Conservation (phyloP, 2,113 vertebrate genomes). For the Carassius carassius region DNA sequence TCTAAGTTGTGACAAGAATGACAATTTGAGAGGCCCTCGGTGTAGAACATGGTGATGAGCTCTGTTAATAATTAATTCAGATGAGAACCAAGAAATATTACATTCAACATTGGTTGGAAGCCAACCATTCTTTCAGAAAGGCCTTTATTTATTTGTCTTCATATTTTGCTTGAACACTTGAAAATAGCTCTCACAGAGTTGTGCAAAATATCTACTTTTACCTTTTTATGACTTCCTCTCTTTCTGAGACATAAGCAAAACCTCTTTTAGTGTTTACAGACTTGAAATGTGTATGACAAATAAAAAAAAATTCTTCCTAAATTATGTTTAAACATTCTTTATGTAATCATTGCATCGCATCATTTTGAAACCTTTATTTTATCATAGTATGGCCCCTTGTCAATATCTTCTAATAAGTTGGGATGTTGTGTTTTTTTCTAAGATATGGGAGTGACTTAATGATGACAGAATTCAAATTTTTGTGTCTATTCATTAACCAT, state of each 20-base stretch:
- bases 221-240: neutral
- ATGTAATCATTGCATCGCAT: neutral
- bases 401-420: neutral
- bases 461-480: neutral
- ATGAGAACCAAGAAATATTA: constrained; percentile 32
- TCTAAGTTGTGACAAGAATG: constrained; percentile 78
- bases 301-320: neutral
- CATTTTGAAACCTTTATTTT: neutral
- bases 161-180: neutral
- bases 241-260: neutral
- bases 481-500: neutral
- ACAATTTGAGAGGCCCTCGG: constrained; percentile 63
- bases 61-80: constrained; percentile 72
- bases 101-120: neutral
- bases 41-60: constrained; percentile 50
- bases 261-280: neutral
- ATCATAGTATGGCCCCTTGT: neutral
- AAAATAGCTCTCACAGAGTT: constrained; percentile 35
- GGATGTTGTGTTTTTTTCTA: neutral
- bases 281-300: neutral
- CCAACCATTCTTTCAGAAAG: neutral
- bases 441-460: neutral
- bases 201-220: constrained; percentile 60
- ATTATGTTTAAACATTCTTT: neutral
- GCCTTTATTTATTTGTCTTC: neutral